Percentiles rank a stretch among this genome's conserved stretches.
These are phyloP conservation scores for Heterotilapia buettikoferi DNA, from an alignment of 2,113 vertebrate genomes.

Conservation along the genomic window DNA sequence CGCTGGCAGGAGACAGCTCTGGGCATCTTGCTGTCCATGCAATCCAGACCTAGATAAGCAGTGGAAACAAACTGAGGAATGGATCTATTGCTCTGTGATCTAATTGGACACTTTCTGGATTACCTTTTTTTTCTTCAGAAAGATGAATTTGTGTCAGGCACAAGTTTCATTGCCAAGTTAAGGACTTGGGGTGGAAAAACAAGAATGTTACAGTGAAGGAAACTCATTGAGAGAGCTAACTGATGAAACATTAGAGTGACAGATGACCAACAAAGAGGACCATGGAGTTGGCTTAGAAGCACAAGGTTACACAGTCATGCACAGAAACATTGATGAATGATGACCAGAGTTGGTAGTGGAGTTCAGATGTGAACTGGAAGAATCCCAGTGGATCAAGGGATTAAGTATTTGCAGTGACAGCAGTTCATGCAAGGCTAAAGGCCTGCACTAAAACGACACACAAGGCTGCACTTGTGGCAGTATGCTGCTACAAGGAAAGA, in stretches of 20 bases:
- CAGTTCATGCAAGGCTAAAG: neutral
- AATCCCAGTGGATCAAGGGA: neutral
- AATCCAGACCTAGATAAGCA: neutral
- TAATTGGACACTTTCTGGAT: neutral
- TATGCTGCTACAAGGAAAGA: neutral
- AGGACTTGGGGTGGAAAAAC: neutral
- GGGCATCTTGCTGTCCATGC: neutral
- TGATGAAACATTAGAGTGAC: neutral
- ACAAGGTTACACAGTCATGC: constrained; percentile 9
- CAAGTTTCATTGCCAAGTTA: neutral
- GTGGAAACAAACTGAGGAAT: neutral
- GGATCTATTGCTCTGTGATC: neutral
- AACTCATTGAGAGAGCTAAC: neutral
- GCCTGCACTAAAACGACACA: neutral
- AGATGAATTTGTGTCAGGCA: neutral
- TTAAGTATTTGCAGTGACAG: neutral
- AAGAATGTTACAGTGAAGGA: neutral
- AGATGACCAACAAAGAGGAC: constrained; percentile 25
- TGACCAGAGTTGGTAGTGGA: neutral
- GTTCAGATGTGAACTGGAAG: neutral
- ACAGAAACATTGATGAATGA: constrained; percentile 10
- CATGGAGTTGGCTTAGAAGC: constrained; percentile 23
- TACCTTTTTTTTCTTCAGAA: neutral
- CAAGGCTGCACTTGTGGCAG: neutral
- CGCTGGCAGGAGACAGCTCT: neutral